These are phyloP conservation scores for Aleiodes alternator DNA, from an alignment of 2,888 invertebrate species.

Conservation along the genomic window DNA sequence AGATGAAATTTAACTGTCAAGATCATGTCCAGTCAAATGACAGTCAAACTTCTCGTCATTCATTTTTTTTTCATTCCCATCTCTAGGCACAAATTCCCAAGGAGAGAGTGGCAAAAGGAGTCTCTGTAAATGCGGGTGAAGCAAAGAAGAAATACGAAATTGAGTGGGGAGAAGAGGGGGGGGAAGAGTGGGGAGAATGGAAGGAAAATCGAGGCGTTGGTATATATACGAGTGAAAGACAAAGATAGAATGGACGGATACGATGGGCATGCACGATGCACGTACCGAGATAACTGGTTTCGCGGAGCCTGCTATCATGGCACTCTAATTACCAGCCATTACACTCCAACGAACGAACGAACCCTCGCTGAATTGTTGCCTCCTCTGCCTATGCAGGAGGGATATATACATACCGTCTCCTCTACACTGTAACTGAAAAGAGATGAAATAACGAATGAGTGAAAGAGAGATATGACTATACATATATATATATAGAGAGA, in stretches of 20 bases:
- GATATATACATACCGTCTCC: constrained; percentile 58
- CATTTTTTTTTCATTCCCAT: no score
- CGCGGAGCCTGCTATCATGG: constrained; percentile 72
- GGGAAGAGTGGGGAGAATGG: constrained; percentile 12
- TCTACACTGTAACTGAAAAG: constrained; percentile 54
- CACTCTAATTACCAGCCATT: constrained; percentile 74
- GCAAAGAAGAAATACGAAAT: constrained; percentile 42
- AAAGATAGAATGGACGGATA: constrained; percentile 41
- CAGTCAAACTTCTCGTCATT: no score
- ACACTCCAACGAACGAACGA: constrained; percentile 66
- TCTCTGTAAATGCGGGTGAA: constrained; percentile 34
- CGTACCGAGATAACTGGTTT: constrained; percentile 73
- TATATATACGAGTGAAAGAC: constrained; percentile 38
- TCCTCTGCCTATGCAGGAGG: constrained; percentile 64
- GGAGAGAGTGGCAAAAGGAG: constrained; percentile 49
- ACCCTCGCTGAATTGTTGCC: constrained; percentile 70
- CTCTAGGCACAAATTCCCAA: constrained; percentile 45
- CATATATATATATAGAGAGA: background rate
- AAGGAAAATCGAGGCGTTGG: constrained; percentile 36
- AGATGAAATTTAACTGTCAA: no score
- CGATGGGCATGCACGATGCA: constrained; percentile 70
- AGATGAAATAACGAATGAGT: background rate
- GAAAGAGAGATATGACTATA: no score
- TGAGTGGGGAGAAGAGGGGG: constrained; percentile 1
- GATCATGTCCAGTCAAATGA: no score